Evolutionary conservation across 2,797 vertebrate species (phyloP).

Genomic region (Tauraco hartlaubi): DNA sequence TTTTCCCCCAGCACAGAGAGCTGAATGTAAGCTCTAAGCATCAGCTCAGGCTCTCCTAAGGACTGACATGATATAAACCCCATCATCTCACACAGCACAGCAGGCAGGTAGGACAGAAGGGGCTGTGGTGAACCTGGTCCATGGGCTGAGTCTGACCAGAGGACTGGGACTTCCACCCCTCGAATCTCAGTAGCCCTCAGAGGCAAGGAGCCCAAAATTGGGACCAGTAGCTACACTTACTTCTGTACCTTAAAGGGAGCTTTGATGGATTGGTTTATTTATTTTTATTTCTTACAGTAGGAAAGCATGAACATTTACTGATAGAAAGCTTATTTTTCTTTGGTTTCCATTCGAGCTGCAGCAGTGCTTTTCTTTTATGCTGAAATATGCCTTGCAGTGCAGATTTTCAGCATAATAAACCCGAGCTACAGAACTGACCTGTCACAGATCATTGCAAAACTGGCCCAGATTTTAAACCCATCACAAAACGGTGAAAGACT

Average conservation of each 20-base stretch:
- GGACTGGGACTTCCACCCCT: background rate
- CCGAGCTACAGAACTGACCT: conserved; percentile 41
- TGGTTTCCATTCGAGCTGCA: background rate
- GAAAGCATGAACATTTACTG: background rate
- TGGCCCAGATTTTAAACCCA: conserved; percentile 40
- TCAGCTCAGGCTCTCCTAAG: background rate
- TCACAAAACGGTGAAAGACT: background rate
- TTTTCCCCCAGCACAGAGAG: background rate
- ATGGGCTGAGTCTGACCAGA: background rate
- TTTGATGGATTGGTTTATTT: conserved; percentile 3
- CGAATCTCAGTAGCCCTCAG: background rate
- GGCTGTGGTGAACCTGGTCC: background rate
- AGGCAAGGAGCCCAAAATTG: background rate
- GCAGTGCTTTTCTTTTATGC: background rate
- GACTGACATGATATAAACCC: background rate
- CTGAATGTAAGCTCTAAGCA: background rate
- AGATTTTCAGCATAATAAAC: conserved; percentile 67
- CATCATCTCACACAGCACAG: background rate
- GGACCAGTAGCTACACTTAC: background rate
- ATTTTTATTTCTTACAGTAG: background rate
- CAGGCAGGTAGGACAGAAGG: background rate
- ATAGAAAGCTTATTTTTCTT: background rate
- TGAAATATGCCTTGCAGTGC: conserved; percentile 1
- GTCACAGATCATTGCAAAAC: conserved; percentile 38
- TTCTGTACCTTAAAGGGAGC: background rate